Evolutionary conservation across 1,140 invertebrate genomes (phyloP), one percentile per base, ranked within the genome.

Genomic region (Bombus confusus): DNA sequence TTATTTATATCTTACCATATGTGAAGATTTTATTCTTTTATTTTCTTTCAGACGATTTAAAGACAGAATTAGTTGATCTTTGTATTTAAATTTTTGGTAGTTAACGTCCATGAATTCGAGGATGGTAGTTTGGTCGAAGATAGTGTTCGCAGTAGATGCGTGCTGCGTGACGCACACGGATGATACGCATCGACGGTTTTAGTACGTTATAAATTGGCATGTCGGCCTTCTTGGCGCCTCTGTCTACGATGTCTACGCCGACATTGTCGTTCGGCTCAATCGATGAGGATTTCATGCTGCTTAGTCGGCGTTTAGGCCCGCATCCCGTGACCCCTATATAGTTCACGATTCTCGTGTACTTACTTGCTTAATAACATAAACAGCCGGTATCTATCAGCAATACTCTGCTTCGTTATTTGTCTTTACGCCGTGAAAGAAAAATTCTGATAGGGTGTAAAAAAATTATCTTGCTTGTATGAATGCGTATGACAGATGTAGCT

Each of bases 311-410:
- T 93, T 94, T 92, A 94, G 91, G 87, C 92, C 93, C 93, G 92
- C 93, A 94, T 93, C 80, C 86, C 79, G 59, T 76, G 66, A 80
- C 90, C 87, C 90, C 84, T 88, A 91, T 93, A 91, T 8, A 79
- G 85, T 78, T 80, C 85, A 87, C 82, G 83, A 57, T 88, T 74
- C 77, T 80, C 86, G 73, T 89, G 91, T 92, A 93, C 93, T 93
- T 94, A 93, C 93, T 94, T 94, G 92, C 93, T 93, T 93, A 92
- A 93, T 94, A 93, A 93, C 91, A 90, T 92, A 93, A 93, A 92
- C 91, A 93, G 59, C 88, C 83, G 88, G 64, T 64, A 77, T 66
- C 87, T 83, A 85, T 79, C 85, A 71, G 59, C 37, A 82, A 76
- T 39, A 18, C 37, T 75, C 80, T 80, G 72, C 87, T 86, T 81